phyloP scores from a whole-genome alignment of 2,888 invertebrate species.

The Stenoptilia bipunctidactyla region DNA sequence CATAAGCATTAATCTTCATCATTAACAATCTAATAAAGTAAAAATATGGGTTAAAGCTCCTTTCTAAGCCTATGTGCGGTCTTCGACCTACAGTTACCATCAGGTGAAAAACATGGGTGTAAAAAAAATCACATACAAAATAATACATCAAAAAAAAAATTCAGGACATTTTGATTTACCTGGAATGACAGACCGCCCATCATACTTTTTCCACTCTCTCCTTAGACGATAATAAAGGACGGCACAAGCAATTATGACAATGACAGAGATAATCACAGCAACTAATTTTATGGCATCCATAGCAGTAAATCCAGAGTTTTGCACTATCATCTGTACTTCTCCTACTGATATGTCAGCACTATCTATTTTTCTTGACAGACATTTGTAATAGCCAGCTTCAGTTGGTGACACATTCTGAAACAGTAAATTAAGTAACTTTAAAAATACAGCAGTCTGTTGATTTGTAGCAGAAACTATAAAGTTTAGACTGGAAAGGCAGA shows the following conservation, averaged over 20 bases:
- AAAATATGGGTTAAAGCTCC: too few relatives aligned
- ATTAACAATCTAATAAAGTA: too few relatives aligned
- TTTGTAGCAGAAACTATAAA: too few relatives aligned
- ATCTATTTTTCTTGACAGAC: constrained; percentile 71
- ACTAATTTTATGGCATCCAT: constrained; percentile 56
- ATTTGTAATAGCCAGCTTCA: constrained; percentile 76
- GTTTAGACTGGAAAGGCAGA: too few relatives aligned
- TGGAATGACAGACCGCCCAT: constrained; percentile 42
- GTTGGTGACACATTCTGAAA: constrained; percentile 71
- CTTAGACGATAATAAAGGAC: constrained; percentile 51
- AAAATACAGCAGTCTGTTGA: too few relatives aligned
- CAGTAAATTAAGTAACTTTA: constrained; percentile 7
- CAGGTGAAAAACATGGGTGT: too few relatives aligned
- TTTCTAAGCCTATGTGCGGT: too few relatives aligned
- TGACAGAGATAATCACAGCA: constrained; percentile 54
- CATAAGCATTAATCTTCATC: too few relatives aligned
- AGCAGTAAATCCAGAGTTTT: constrained; percentile 45
- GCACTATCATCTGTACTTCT: constrained; percentile 73
- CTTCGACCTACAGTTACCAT: too few relatives aligned
- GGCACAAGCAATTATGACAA: constrained; percentile 51
- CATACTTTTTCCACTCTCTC: constrained; percentile 54
- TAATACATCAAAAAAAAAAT: too few relatives aligned
- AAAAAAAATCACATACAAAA: too few relatives aligned
- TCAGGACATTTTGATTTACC: too few relatives aligned
- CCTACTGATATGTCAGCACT: constrained; percentile 64